These are phyloP conservation scores for Rhynchonycteris naso DNA, from an alignment of 2,797 vertebrate species.

Conservation along the genomic window DNA sequence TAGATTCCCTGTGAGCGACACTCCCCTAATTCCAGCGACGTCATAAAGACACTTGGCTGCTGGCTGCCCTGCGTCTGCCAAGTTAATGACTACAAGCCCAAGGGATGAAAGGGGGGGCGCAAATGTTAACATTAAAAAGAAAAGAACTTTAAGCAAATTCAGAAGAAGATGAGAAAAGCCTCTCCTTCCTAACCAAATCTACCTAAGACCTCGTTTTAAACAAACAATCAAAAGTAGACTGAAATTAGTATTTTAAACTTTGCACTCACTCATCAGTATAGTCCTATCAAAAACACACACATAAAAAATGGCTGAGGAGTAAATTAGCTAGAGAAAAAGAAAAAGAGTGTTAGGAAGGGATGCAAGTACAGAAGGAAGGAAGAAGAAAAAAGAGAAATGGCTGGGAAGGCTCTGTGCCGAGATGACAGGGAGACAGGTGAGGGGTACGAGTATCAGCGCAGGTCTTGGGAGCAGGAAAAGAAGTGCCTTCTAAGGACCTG, in stretches of 20 bases:
- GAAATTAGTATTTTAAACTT: background rate
- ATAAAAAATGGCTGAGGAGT: background rate
- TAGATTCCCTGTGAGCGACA: slow-evolving; percentile 53
- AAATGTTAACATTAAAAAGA: slow-evolving; percentile 39
- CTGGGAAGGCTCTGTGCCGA: fast-evolving
- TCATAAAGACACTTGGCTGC: slow-evolving; percentile 62
- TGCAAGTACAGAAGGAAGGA: background rate
- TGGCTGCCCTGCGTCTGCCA: slow-evolving; percentile 58
- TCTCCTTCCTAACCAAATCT: background rate
- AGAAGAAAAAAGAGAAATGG: background rate
- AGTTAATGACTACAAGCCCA: slow-evolving; percentile 54
- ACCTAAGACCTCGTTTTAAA: slow-evolving; percentile 13
- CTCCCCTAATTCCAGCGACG: slow-evolving; percentile 30
- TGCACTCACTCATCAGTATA: background rate
- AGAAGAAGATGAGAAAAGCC: slow-evolving; percentile 43
- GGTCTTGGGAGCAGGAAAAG: background rate
- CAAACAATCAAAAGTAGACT: background rate
- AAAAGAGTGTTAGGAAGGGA: background rate
- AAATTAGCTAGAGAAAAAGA: background rate
- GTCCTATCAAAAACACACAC: background rate
- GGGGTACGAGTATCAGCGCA: fast-evolving
- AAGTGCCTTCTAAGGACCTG: background rate
- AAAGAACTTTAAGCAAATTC: slow-evolving; percentile 47
- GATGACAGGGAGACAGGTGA: background rate
- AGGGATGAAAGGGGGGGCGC: slow-evolving; percentile 28